Evolutionary conservation across 2,113 vertebrate genomes (phyloP).

Genomic region (Gila orcuttii): DNA sequence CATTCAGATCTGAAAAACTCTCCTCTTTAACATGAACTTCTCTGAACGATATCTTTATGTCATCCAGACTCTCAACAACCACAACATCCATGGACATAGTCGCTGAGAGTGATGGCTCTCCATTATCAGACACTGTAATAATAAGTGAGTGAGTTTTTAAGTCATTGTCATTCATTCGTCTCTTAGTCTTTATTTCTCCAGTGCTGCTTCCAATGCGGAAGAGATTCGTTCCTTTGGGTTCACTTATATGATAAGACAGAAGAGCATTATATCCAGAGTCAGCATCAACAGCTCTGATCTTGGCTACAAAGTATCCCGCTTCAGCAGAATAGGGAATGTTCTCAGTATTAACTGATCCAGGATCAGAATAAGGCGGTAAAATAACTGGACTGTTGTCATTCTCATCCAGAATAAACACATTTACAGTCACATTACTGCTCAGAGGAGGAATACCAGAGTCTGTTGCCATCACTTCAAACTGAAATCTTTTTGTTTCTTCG

Average conservation of each 20-base stretch:
- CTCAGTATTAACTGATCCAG: constrained; percentile 57
- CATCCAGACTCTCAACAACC: constrained; percentile 60
- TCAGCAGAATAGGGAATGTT: constrained; percentile 43
- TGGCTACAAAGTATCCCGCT: constrained; percentile 69
- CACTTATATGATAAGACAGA: constrained; percentile 52
- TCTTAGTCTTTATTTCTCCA: constrained; percentile 60
- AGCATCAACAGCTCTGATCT: constrained; percentile 56
- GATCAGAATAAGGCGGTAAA: constrained; percentile 63
- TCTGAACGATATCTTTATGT: constrained; percentile 72
- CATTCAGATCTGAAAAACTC: constrained; percentile 65
- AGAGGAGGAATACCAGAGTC: constrained; percentile 61
- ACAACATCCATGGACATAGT: constrained; percentile 73
- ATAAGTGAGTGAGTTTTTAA: constrained; percentile 75
- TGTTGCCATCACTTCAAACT: constrained; percentile 65
- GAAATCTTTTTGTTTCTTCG: constrained; percentile 64
- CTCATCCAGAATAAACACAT: constrained; percentile 36
- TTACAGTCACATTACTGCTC: constrained; percentile 38
- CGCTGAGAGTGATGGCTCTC: constrained; percentile 75
- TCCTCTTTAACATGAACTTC: constrained; percentile 62
- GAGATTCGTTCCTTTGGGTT: constrained; percentile 51
- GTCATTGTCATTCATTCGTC: constrained; percentile 73
- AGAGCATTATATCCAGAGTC: constrained; percentile 59
- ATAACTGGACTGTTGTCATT: constrained; percentile 45
- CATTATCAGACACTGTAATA: constrained; percentile 74
- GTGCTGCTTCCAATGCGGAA: constrained; percentile 57